Evolutionary conservation across 2,113 vertebrate species (phyloP), one percentile per base, ranked within the genome.

Genomic region (Bufo gargarizans): DNA sequence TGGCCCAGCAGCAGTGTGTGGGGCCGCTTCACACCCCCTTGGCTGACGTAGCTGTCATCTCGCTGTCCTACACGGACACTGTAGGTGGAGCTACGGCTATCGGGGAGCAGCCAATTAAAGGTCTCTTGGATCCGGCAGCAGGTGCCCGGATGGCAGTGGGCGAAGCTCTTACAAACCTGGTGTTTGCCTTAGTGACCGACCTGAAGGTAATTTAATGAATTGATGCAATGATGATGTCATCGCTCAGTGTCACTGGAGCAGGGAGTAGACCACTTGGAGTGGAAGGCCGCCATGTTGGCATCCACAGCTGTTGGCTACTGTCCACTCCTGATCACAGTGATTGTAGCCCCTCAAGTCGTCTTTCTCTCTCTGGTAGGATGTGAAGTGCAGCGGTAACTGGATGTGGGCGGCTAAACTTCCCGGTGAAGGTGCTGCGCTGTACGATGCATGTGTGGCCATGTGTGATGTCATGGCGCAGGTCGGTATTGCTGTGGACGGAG

Each of bases 1-100:
- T 99, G 89, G 98, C 98, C 33, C 98, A 98, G 93, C 98, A 99
- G 91, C 98, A 99, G 92, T 99, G 98, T 16, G 97, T 99, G 0
- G 98, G 98, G 0, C 97, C 97, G 11, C 96, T 99, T 45, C 97
- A 98, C 90, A 98, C 97, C 2, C 98, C 97, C 0, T 84, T 99
- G 90, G 97, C 98, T 0, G 95, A 98, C 2, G 97, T 97, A 22
- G 98, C 97, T 0, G 97, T 98, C 49, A 96, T 99, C 77, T 96
- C 97, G 4, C 90, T 98, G 77, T 98, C 97, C 17, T 96, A 96
- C 1, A 96, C 97, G 5, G 92, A 96, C 88, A 93, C 94, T 0
- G 85, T 93, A 81, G 98, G 98, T 77, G 96, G 96, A 0, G 97
- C 97, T 20, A 98, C 97, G 0, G 95, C 97, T 1, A 92, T 99